Conservation (phyloP, 1,140 invertebrate species). For the Drosophila carrolli region DNA sequence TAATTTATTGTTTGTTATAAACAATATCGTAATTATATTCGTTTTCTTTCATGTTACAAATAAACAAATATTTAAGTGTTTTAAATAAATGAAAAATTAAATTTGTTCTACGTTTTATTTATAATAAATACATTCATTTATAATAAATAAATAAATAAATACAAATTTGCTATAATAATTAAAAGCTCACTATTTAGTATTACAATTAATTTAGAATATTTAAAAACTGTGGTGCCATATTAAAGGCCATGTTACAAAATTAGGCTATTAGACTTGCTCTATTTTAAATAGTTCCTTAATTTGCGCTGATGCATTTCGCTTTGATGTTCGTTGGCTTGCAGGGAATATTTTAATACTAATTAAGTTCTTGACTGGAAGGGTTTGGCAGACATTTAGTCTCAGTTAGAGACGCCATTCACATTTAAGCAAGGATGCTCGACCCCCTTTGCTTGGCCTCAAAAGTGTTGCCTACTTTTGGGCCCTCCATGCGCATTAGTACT, state of each 20-base stretch:
- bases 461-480: constrained; percentile 41
- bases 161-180: too few species aligned
- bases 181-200: too few species aligned
- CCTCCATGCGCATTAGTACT: constrained; percentile 24
- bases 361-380: constrained; percentile 32
- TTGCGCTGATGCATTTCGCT: constrained; percentile 7
- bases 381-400: constrained; percentile 12
- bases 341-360: constrained; percentile 46
- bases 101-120: too few species aligned
- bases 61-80: too few species aligned
- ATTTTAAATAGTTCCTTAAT: constrained; percentile 16
- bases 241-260: neutral
- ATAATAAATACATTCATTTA: too few species aligned
- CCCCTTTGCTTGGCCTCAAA: constrained; percentile 19
- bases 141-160: too few species aligned
- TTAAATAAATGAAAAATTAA: too few species aligned
- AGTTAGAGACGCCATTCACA: constrained; percentile 7
- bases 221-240: neutral
- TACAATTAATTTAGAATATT: neutral
- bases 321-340: constrained; percentile 27
- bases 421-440: constrained; percentile 16
- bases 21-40: too few species aligned
- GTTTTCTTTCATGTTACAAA: too few species aligned
- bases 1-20: too few species aligned
- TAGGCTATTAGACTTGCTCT: neutral